phyloP scores from a whole-genome alignment of 2,888 invertebrate species.

The Cephus spinipes region DNA sequence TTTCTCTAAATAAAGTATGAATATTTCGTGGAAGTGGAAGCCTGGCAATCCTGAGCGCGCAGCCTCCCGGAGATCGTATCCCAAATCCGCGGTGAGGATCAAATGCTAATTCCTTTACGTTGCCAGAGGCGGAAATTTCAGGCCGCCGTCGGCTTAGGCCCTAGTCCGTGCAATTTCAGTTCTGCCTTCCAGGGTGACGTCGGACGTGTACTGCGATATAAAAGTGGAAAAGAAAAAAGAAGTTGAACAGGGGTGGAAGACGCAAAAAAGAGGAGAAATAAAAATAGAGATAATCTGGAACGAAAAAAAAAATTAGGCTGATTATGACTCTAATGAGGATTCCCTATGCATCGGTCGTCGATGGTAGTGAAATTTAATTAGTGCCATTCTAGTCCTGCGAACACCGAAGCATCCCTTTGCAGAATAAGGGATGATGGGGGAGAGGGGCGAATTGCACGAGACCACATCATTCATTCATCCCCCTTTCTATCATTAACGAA shows the following conservation, averaged over 20 bases:
- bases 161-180: slow-evolving; percentile 1
- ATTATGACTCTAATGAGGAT: slow-evolving; percentile 1
- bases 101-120: slow-evolving; percentile 59
- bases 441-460: background rate
- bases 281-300: background rate
- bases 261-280: background rate
- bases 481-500: slow-evolving; percentile 1
- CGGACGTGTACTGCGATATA: background rate
- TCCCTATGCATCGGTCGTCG: background rate
- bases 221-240: background rate
- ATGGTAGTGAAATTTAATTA: background rate
- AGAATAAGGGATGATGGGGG: background rate
- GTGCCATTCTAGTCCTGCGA: background rate
- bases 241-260: background rate
- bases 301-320: background rate
- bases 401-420: background rate
- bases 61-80: background rate
- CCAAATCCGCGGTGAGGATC: slow-evolving; percentile 33
- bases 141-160: background rate
- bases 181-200: background rate
- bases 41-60: background rate
- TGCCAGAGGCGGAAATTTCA: slow-evolving; percentile 52
- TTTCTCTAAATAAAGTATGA: slow-evolving; percentile 22
- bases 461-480: background rate
- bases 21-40: slow-evolving; percentile 6